Percentiles rank a stretch among this genome's conserved stretches.
phyloP scores from a whole-genome alignment of 2,888 invertebrate genomes.

The Crepidodera aurea region DNA sequence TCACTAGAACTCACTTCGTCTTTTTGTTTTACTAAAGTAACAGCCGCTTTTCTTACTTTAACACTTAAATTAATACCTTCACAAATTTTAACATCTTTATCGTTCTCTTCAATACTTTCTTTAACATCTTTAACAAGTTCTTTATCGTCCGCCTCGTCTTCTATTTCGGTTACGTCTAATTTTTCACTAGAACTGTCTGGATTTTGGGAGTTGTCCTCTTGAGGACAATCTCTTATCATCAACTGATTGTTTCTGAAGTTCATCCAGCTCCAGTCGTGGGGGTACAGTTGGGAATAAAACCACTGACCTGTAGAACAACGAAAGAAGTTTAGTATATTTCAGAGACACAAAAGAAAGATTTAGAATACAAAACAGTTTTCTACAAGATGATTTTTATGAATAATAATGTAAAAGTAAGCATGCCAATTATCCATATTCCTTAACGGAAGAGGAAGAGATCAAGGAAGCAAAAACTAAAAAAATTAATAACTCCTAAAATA shows the following conservation, averaged over 20 bases:
- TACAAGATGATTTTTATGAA: too few species aligned
- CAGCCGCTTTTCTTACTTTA: conserved; percentile 55
- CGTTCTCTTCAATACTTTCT: conserved; percentile 32
- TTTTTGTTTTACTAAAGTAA: conserved; percentile 59
- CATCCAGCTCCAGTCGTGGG: conserved; percentile 76
- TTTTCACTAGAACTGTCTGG: conserved; percentile 52
- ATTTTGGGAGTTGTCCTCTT: conserved; percentile 47
- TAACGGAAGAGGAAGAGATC: too few species aligned
- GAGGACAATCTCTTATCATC: conserved; percentile 40
- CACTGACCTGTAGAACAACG: conserved; percentile 68
- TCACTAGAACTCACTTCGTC: conserved; percentile 60
- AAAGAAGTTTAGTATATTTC: neutral
- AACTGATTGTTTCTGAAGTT: conserved; percentile 59
- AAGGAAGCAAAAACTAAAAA: too few species aligned
- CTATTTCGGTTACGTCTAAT: conserved; percentile 50
- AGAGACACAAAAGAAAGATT: too few species aligned
- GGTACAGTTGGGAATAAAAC: conserved; percentile 80
- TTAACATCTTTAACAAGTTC: conserved; percentile 25
- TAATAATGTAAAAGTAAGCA: too few species aligned
- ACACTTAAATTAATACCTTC: conserved; percentile 59
- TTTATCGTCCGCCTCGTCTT: conserved; percentile 40
- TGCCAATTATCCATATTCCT: too few species aligned
- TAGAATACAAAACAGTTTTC: neutral
- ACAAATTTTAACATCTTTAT: conserved; percentile 38
- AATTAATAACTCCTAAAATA: too few species aligned